Evolutionary conservation across 2,113 vertebrate genomes (phyloP).

Genomic region (Nestor notabilis): DNA sequence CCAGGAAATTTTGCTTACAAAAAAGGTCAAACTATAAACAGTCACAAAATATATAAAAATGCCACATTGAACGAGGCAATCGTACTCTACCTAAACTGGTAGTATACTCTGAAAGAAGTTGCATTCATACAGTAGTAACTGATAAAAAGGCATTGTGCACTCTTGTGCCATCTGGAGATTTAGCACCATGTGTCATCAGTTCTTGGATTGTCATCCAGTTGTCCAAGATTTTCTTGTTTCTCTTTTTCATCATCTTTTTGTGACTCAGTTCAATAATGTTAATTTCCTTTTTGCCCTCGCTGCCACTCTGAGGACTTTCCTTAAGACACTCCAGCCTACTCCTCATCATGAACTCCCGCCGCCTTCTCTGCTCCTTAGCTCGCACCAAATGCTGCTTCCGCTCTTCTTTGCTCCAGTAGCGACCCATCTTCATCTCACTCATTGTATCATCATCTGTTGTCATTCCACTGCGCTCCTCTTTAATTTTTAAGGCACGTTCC

Average conservation of each 20-base stretch:
- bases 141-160: conserved; percentile 97
- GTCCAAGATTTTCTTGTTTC: conserved; percentile 98
- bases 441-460: conserved; percentile 94
- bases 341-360: conserved; percentile 95
- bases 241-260: conserved; percentile 98
- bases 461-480: conserved; percentile 95
- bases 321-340: conserved; percentile 91
- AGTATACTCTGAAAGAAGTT: conserved; percentile 74
- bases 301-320: conserved; percentile 90
- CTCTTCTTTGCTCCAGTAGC: conserved; percentile 98
- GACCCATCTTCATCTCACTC: conserved; percentile 98
- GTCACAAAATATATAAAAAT: conserved; percentile 97
- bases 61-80: conserved; percentile 99
- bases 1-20: conserved; percentile 86
- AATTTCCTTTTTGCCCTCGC: conserved; percentile 88
- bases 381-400: conserved; percentile 92
- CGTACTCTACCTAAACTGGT: conserved; percentile 90
- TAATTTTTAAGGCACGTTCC: conserved; percentile 95
- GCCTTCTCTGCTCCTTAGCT: conserved; percentile 90
- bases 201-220: conserved; percentile 99
- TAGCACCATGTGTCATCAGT: conserved; percentile 95
- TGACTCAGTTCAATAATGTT: conserved; percentile 97
- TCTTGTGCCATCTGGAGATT: conserved; percentile 89
- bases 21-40: conserved; percentile 91
- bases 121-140: conserved; percentile 92